Conservation (phyloP, 2,888 invertebrate genomes). For the Penaeus monodon region DNA sequence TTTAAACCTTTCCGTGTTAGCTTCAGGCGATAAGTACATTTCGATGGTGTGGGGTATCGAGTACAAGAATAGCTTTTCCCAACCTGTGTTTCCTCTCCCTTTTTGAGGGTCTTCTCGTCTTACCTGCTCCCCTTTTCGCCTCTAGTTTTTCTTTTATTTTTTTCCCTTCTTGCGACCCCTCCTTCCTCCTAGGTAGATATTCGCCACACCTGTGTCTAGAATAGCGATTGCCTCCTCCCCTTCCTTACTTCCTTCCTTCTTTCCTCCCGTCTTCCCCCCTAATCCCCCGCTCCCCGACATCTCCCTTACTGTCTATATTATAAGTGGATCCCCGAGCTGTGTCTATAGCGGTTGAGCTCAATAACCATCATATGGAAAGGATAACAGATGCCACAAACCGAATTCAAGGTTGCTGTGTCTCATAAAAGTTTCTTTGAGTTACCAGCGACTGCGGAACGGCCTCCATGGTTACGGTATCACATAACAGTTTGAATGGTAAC, state of each 20-base stretch:
- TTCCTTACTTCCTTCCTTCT: neutral
- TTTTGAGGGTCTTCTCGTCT: neutral
- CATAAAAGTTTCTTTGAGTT: too few relatives aligned
- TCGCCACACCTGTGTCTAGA: neutral
- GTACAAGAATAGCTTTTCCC: too few relatives aligned
- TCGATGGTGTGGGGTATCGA: too few relatives aligned
- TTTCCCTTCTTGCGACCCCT: neutral
- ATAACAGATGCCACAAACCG: too few relatives aligned
- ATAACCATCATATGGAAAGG: too few relatives aligned
- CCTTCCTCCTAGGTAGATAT: neutral
- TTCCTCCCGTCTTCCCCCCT: neutral
- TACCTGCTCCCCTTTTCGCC: neutral
- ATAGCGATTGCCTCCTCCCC: neutral
- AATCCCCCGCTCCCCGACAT: neutral
- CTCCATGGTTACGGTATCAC: slow-evolving; percentile 8
- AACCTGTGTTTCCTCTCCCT: too few relatives aligned
- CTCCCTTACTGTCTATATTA: too few relatives aligned
- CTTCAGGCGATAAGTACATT: too few relatives aligned
- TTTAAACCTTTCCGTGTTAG: too few relatives aligned
- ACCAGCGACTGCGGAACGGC: slow-evolving; percentile 13
- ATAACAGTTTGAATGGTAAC: slow-evolving; percentile 19
- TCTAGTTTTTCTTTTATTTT: neutral
- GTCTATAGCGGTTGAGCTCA: too few relatives aligned
- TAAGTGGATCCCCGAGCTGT: too few relatives aligned
- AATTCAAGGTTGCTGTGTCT: too few relatives aligned